Percentiles rank a stretch among this genome's conserved stretches.
Evolutionary conservation across 2,888 invertebrate genomes (phyloP).

Genomic region (Chrysopilus asiliformis): DNA sequence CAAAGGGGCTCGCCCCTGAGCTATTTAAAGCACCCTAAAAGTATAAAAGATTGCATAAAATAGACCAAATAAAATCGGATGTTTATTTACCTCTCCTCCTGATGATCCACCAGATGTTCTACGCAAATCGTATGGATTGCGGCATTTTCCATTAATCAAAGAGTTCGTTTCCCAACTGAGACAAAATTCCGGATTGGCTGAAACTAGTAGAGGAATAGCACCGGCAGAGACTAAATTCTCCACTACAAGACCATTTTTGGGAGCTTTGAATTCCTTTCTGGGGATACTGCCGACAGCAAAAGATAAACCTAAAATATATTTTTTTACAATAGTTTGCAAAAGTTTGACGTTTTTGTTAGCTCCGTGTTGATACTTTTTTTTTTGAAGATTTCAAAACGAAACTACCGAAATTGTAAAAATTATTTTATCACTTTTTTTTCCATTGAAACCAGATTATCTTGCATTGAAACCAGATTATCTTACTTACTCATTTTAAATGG

Average conservation of each 20-base stretch:
- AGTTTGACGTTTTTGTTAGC: background rate
- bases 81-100: slow-evolving; percentile 58
- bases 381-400: no score
- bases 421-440: no score
- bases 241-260: slow-evolving; percentile 55
- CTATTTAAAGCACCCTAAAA: slow-evolving; percentile 54
- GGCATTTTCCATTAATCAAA: slow-evolving; percentile 59
- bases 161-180: slow-evolving; percentile 79
- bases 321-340: slow-evolving; percentile 11
- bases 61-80: background rate
- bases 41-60: background rate
- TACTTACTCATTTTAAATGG: no score
- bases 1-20: slow-evolving; percentile 60
- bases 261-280: slow-evolving; percentile 39
- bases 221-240: slow-evolving; percentile 51
- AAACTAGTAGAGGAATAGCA: slow-evolving; percentile 65
- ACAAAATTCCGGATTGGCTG: slow-evolving; percentile 80
- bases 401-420: no score
- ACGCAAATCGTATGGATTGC: slow-evolving; percentile 68
- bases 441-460: no score
- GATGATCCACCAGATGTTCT: slow-evolving; percentile 77
- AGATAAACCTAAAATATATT: slow-evolving; percentile 56
- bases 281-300: slow-evolving; percentile 52
- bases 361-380: background rate
- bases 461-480: no score